Evolutionary conservation across 2,113 vertebrate species (phyloP), one percentile per base, ranked within the genome.

Genomic region (Mormyrus lacerda): DNA sequence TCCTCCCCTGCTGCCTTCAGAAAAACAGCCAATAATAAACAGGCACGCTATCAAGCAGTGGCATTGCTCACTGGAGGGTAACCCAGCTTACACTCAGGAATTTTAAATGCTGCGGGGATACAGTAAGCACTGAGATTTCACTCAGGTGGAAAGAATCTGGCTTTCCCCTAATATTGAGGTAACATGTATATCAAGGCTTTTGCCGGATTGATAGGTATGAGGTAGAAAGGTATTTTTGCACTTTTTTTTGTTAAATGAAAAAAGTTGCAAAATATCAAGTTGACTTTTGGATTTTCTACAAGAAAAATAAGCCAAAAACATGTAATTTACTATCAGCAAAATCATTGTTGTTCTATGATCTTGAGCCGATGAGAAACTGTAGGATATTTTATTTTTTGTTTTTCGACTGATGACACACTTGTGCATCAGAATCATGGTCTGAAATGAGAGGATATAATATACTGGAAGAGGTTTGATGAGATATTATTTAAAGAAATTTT

Each of bases 1-100:
- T 11, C 39, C 47, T 50, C 21, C 88, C 73, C 35, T 11, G 45
- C 2, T 50, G 47, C 47, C 65, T 39, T 88, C 88, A 21, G 45
- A 50, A 88, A 50, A 51, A 21, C 65, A 76, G 45, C 17, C 65
- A 76, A 48, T 88, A 76, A 73, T 88, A 48, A 73, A 88, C 5
- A 76, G 44, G 5, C n/a, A 73, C n/a, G 45, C 8, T 88, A 73
- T 31, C 10, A n/a, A 31, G 21, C n/a, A n/a, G 44, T n/a, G 11
- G 50, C n/a, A 55, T 55, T 87, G 27, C 27, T 53, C 50, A 87
- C 85, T 55, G 50, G 73, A 79, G 73, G 15, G 17, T 79, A 35
- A 53, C 24, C 82, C 82, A n/a, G 39, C 82, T 84, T 84, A n/a
- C 44, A 84, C 44, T 53, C 48, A 39, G 50, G 47, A 47, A 55